Evolutionary conservation across 2,797 vertebrate genomes (phyloP), one percentile per base, ranked within the genome.

Genomic region (Streptopelia turtur): DNA sequence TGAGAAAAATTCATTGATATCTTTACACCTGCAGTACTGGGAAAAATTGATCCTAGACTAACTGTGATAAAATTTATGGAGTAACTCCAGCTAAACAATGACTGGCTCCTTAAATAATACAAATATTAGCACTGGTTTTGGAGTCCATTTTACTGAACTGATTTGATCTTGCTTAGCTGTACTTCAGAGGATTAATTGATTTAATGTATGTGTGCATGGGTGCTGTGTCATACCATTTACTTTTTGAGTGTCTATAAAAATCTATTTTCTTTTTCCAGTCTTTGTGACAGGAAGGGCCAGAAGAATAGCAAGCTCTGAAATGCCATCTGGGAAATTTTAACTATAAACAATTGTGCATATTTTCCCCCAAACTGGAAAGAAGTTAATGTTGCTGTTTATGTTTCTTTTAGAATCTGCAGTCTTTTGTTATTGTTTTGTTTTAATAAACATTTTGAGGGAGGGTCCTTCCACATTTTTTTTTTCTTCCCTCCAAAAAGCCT

Each of bases 321-420:
- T 93, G 76, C 63, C 89, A 90, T 83, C 74, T 94, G 89, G 52
- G 89, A 93, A 86, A 91, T 88, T 91, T 91, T 90, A 90, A 60
- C 83, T 72, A 8, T 93, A 94, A 94, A 93, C 85, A 90, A 52
- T 78, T 91, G 66, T 41, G 43, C 35, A 56, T 85, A 47, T 94
- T 96, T 94, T 37, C 10, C 18, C 56, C 16, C 16, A 63, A 88
- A 71, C 39, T 82, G 65, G 16, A 81, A 83, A 93, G n/a, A 83
- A 91, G 45, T 87, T 85, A 65, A 64, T 83, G 45, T 91, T 93
- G 43, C 31, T 92, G 76, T 91, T 93, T 93, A 86, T 93, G 64
- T 83, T 96, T 93, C 0, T 63, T 88, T 90, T 94, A 72, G 72
- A 92, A 72, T 78, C 52, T 88, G 76, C 61, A 93, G 47, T 43